Evolutionary conservation across 2,797 vertebrate genomes (phyloP).

Genomic region (Otolemur crassicaudatus): DNA sequence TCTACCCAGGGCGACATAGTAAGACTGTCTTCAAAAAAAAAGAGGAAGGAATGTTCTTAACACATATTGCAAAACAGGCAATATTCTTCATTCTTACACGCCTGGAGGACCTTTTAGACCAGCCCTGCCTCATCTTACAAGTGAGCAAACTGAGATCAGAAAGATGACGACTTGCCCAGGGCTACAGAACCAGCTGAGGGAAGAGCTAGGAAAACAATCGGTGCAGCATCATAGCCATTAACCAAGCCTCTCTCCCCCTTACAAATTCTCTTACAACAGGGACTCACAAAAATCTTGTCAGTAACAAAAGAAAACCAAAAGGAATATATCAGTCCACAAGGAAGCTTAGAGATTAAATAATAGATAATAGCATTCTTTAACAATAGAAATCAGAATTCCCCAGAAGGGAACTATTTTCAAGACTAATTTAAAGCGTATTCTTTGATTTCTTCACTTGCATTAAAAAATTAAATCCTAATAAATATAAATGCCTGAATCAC

Average conservation of each 20-base stretch:
- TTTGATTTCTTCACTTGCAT: not conserved
- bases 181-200: not conserved
- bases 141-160: not conserved
- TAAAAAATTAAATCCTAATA: not conserved
- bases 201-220: not conserved
- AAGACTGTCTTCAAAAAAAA: too few species aligned
- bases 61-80: not conserved
- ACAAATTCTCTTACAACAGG: not conserved
- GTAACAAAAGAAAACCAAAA: not conserved
- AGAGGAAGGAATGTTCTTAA: not conserved
- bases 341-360: not conserved
- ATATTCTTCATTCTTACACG: not conserved
- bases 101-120: not conserved
- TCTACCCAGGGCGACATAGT: too few species aligned
- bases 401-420: not conserved
- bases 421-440: not conserved
- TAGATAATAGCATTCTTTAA: not conserved
- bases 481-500: not conserved
- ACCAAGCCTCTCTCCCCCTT: not conserved
- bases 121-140: not conserved
- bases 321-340: not conserved
- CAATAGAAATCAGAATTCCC: not conserved
- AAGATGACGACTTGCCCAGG: not conserved
- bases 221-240: not conserved
- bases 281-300: not conserved